These are phyloP conservation scores for Scrobipalpa costella DNA, from an alignment of 2,888 invertebrate genomes.

Conservation along the genomic window DNA sequence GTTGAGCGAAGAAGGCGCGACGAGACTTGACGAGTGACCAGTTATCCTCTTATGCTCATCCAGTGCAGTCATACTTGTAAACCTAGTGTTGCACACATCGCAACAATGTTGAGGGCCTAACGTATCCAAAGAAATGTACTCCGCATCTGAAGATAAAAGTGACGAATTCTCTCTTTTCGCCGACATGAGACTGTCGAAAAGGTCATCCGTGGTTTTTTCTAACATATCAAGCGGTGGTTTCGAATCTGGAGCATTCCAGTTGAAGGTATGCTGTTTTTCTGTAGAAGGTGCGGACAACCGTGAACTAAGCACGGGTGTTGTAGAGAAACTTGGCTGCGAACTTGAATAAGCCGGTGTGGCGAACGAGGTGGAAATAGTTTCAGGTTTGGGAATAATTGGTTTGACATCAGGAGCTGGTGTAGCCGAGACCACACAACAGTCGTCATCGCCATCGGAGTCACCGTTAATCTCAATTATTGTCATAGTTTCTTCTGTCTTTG, in stretches of 20 bases:
- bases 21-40: constrained; percentile 77
- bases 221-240: constrained; percentile 69
- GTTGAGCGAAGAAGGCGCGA: constrained; percentile 52
- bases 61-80: constrained; percentile 76
- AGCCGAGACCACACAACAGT: constrained; percentile 74
- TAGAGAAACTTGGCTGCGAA: constrained; percentile 48
- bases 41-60: constrained; percentile 79
- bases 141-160: constrained; percentile 59
- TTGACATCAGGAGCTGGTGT: constrained; percentile 72
- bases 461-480: constrained; percentile 75
- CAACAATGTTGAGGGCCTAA: constrained; percentile 82
- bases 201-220: constrained; percentile 74
- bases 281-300: constrained; percentile 50
- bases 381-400: constrained; percentile 66
- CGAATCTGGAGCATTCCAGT: constrained; percentile 75
- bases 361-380: constrained; percentile 49
- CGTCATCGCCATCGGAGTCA: constrained; percentile 75
- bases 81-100: constrained; percentile 82
- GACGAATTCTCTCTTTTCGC: constrained; percentile 65
- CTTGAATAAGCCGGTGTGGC: constrained; percentile 52
- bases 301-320: constrained; percentile 43
- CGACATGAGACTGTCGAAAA: constrained; percentile 72
- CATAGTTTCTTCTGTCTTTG: constrained; percentile 62
- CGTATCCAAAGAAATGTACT: constrained; percentile 84
- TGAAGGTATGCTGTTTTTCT: constrained; percentile 73